Evolutionary conservation across 2,113 vertebrate species (phyloP), one percentile per base, ranked within the genome.

Genomic region (Melanostigma gelatinosum): DNA sequence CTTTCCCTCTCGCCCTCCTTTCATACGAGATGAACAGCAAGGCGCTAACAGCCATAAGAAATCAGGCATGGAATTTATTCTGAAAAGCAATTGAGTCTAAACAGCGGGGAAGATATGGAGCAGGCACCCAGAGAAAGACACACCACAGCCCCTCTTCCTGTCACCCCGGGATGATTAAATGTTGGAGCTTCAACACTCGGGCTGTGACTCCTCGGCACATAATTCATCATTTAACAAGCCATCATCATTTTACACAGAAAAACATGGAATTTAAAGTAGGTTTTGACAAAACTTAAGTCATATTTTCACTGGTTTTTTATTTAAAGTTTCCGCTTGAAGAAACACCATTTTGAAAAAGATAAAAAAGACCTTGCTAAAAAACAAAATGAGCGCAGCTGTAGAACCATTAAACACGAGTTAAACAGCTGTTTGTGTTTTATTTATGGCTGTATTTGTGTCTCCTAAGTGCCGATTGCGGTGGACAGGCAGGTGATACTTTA

Each of bases 11-110:
- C 40, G 36, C 44, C 11, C 71, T 70, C 73, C 50, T 62, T 71
- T 79, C 79, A 80, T 24, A 6, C 6, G 86, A 82, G 81, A 87
- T 18, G 77, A 85, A 86, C 83, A 83, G 80, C 83, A 38, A 79
- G 85, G 85, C 63, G 29, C 89, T 88, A 86, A 91, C 85, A 89
- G 85, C 91, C 87, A 68, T 85, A 78, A 81, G 84, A 91, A 91
- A 91, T 91, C 90, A 87, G 86, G 75, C 88, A 79, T 91, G 86
- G 87, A 82, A 92, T 90, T 68, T 89, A 91, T 92, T 92, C 91
- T 57, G 89, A 88, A 90, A 89, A 91, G 87, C 90, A 85, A 86
- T 91, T 91, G 75, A 85, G 87, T 34, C 83, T 66, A 78, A 91
- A 85, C 89, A 89, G 85, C 67, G 75, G 84, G 85, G 84, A 72